These are phyloP conservation scores for Condylura cristata DNA, from an alignment of 2,113 vertebrate species.

Conservation along the genomic window DNA sequence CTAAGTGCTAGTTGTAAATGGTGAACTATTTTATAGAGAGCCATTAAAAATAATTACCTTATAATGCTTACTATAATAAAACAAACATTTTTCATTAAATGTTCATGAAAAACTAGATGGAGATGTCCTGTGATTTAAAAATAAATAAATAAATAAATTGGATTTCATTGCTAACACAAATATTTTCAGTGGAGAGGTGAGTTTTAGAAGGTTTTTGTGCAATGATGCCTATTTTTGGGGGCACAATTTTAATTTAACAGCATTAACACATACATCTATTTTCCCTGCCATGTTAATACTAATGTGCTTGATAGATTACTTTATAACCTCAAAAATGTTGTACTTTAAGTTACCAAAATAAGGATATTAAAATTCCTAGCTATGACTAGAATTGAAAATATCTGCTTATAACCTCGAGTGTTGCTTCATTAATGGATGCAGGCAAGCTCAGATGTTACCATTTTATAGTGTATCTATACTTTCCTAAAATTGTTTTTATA, in stretches of 20 bases:
- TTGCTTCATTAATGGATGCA: background rate
- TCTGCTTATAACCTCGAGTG: background rate
- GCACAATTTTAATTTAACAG: background rate
- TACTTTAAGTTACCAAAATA: background rate
- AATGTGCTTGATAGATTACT: background rate
- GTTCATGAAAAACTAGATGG: background rate
- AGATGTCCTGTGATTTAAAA: background rate
- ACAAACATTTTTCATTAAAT: background rate
- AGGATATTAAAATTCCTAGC: background rate
- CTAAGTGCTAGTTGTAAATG: constrained; percentile 8
- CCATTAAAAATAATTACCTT: constrained; percentile 23
- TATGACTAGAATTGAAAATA: background rate
- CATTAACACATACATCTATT: background rate
- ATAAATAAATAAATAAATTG: background rate
- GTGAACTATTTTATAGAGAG: background rate
- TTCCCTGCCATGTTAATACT: background rate
- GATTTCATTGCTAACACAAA: background rate
- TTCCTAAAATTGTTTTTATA: background rate
- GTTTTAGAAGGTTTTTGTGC: background rate
- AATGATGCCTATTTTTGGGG: background rate
- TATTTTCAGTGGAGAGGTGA: background rate
- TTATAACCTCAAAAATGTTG: background rate
- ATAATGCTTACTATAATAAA: constrained; percentile 14
- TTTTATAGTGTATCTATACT: background rate
- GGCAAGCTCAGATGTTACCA: background rate